phyloP scores from a whole-genome alignment of 2,797 vertebrate genomes.

The Ciconia nigra region DNA sequence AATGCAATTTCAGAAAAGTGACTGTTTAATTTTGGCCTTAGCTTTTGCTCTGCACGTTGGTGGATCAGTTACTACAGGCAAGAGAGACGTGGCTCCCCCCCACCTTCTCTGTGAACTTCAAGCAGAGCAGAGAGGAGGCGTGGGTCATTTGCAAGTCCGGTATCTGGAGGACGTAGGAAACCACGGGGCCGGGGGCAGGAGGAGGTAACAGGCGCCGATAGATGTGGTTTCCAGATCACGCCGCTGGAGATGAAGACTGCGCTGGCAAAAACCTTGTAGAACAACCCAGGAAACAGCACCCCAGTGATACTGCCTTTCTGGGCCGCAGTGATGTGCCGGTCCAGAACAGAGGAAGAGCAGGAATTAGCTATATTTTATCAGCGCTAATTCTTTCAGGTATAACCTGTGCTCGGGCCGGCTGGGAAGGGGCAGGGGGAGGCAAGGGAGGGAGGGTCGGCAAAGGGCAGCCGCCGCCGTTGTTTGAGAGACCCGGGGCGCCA shows the following conservation, averaged over 20 bases:
- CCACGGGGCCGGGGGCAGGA: not conserved
- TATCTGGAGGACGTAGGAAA: fast-evolving
- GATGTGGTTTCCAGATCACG: not conserved
- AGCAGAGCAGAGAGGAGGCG: not conserved
- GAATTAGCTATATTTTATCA: fast-evolving
- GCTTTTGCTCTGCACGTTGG: not conserved
- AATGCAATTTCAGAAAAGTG: too few relatives aligned
- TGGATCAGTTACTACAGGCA: fast-evolving
- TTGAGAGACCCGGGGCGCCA: not conserved
- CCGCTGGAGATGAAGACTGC: fast-evolving
- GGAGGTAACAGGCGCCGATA: not conserved
- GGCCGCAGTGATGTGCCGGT: not conserved
- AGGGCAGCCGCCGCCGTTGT: fast-evolving
- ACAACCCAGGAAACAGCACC: fast-evolving
- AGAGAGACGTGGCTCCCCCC: not conserved
- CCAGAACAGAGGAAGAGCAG: fast-evolving
- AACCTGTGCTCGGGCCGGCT: fast-evolving
- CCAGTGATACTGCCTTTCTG: fast-evolving
- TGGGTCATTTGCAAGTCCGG: fast-evolving
- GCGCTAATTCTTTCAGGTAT: fast-evolving
- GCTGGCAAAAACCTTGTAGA: not conserved
- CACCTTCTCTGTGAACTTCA: not conserved
- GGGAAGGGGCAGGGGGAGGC: not conserved
- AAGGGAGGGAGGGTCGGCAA: not conserved
- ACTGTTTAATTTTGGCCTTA: not conserved